Evolutionary conservation across 2,888 invertebrate species (phyloP).

Genomic region (Nymphalis polychloros): DNA sequence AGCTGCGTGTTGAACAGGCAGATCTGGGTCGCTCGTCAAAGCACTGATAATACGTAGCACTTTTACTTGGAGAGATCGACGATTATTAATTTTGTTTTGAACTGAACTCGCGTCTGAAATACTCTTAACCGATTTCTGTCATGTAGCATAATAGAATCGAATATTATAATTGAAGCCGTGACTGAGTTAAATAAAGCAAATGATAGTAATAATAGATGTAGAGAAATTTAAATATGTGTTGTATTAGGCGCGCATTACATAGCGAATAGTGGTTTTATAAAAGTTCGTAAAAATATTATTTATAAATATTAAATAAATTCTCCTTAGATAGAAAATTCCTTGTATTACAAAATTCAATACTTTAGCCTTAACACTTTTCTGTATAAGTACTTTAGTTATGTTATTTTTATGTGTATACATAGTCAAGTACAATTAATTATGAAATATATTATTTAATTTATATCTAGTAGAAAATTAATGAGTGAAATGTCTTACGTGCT

Average conservation of each 20-base stretch:
- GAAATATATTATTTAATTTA: too few relatives aligned
- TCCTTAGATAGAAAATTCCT: too few relatives aligned
- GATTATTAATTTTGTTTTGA: slow-evolving; percentile 59
- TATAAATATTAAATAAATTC: too few relatives aligned
- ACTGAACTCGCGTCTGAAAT: slow-evolving; percentile 42
- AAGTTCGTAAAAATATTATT: too few relatives aligned
- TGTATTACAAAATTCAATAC: too few relatives aligned
- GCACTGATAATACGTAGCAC: slow-evolving; percentile 68
- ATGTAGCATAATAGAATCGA: slow-evolving; percentile 35
- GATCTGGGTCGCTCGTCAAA: slow-evolving; percentile 69
- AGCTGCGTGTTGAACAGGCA: slow-evolving; percentile 49
- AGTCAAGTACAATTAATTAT: too few relatives aligned
- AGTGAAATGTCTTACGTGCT: too few relatives aligned
- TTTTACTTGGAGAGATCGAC: slow-evolving; percentile 71
- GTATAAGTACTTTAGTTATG: too few relatives aligned
- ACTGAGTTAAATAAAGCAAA: slow-evolving; percentile 43
- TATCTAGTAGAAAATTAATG: too few relatives aligned
- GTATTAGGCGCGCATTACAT: neutral
- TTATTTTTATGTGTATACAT: too few relatives aligned
- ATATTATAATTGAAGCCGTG: slow-evolving; percentile 45
- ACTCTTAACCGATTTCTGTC: slow-evolving; percentile 42
- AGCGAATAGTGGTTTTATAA: too few relatives aligned
- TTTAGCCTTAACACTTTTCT: too few relatives aligned
- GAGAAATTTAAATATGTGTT: slow-evolving; percentile 31
- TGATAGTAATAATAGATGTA: slow-evolving; percentile 15